A percentile compares a stretch with the other conserved stretches of the same genome.
These are phyloP conservation scores for Campylomormyrus numenius DNA, from an alignment of 2,113 vertebrate species.

Conservation along the genomic window DNA sequence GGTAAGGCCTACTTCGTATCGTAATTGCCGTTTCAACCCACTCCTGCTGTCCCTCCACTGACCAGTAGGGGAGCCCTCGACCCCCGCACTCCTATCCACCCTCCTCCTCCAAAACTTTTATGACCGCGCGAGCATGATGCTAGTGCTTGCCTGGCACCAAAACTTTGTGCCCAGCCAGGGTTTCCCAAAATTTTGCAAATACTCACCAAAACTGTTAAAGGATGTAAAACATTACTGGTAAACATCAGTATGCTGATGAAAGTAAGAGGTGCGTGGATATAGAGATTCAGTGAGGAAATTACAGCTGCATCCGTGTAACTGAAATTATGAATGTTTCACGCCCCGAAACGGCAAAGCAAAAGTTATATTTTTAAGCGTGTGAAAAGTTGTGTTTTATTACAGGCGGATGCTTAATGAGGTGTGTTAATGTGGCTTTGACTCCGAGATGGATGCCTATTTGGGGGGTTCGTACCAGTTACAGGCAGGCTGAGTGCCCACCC, in stretches of 20 bases:
- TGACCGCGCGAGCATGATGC: neutral
- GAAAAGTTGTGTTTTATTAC: neutral
- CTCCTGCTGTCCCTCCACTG: slow-evolving; percentile 2
- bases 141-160: neutral
- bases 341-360: neutral
- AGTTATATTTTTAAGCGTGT: neutral
- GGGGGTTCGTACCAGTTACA: neutral
- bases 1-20: neutral
- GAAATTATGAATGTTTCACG: neutral
- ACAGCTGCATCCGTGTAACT: neutral
- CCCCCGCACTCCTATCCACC: neutral
- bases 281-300: neutral
- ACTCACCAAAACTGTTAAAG: neutral
- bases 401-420: neutral
- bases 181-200: neutral
- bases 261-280: neutral
- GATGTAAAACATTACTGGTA: neutral
- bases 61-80: slow-evolving; percentile 21
- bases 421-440: neutral
- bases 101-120: neutral
- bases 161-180: neutral
- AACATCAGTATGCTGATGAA: neutral
- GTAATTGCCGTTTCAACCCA: neutral
- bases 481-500: neutral
- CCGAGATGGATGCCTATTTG: neutral